Base-by-base conservation (phyloP, 2,113 vertebrate genomes). In the Notechis scutatus region DNA sequence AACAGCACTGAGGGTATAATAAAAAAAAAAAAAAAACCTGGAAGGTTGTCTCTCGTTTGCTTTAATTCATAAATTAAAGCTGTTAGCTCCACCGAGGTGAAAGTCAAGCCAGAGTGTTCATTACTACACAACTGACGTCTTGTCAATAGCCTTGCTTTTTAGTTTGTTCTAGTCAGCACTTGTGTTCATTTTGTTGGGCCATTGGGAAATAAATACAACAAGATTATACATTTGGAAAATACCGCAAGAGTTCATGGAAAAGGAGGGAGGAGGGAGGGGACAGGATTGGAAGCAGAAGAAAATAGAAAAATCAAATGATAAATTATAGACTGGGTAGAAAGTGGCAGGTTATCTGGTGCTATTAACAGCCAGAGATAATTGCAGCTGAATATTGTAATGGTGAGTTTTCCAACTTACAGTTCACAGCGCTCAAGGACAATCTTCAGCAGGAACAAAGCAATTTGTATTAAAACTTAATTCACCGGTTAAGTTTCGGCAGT, bases 361-460 rank as follows among this genome's bases (percentile, higher is more conserved):
- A 98, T 98, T 99, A 99, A 99, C 98, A 98, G 98, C 97, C 97
- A 97, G 96, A 98, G 98, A 99, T 99, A 99, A 99, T 99, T 99
- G 98, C 98, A 97, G 97, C 81, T 59, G 98, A 98, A 99, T 81
- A 81, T 98, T 98, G 98, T 99, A 98, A 99, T 98, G 98, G 98
- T 98, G 98, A 98, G 92, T 93, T 97, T 98, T 98, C 97, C 97
- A 98, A 98, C 98, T 98, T 99, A 98, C 96, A 98, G 98, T 98
- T 96, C 97, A 95, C 97, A 97, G 97, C 96, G 97, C 98, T 98
- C 97, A 93, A 98, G 98, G 99, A 99, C 98, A 98, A 98, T 99
- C 98, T 99, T 98, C 97, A 98, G 98, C 97, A 97, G n/a, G 97
- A 98, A 98, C 96, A 97, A 97, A 96, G 97, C 98, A 97, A 98